Percentiles rank a stretch among this genome's conserved stretches.
These are phyloP conservation scores for Orchesella cincta DNA, from an alignment of 1,140 invertebrate genomes.

Conservation along the genomic window DNA sequence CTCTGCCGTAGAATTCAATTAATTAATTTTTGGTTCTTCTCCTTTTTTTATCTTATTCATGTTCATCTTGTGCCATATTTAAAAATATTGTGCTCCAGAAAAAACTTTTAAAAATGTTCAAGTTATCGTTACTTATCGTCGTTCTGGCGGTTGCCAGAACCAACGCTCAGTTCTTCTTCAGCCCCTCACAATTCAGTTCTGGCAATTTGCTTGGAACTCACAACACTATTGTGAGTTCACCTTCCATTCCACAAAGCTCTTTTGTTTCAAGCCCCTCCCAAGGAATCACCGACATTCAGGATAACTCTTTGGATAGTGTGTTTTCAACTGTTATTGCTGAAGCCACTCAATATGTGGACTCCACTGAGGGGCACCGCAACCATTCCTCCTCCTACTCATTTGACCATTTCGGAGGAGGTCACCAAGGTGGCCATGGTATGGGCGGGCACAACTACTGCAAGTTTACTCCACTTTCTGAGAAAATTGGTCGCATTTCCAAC, in stretches of 20 bases:
- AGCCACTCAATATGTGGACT: constrained; percentile 34
- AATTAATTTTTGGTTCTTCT: no score
- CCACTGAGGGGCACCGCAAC: constrained; percentile 19
- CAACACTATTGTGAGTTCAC: neutral
- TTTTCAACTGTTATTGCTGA: constrained; percentile 28
- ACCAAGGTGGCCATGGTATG: constrained; percentile 34
- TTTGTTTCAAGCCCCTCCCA: neutral
- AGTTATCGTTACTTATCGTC: neutral
- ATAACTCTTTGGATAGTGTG: constrained; percentile 25
- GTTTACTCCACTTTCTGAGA: constrained; percentile 43
- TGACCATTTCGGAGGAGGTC: neutral
- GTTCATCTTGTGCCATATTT: no score
- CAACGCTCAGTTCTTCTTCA: constrained; percentile 9
- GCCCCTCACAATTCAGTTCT: neutral
- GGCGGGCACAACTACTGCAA: constrained; percentile 46
- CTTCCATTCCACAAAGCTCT: neutral
- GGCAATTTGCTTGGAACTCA: constrained; percentile 8
- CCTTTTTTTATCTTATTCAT: no score
- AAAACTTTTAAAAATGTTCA: constrained; percentile 8
- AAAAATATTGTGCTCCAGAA: constrained; percentile 2
- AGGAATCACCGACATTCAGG: constrained; percentile 1
- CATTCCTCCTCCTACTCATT: constrained; percentile 21
- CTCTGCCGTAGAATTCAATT: no score
- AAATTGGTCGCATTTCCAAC: constrained; percentile 41
- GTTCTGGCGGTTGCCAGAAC: constrained; percentile 12